phyloP scores from a whole-genome alignment of 2,888 invertebrate genomes.

The Ochropleura leucogaster region DNA sequence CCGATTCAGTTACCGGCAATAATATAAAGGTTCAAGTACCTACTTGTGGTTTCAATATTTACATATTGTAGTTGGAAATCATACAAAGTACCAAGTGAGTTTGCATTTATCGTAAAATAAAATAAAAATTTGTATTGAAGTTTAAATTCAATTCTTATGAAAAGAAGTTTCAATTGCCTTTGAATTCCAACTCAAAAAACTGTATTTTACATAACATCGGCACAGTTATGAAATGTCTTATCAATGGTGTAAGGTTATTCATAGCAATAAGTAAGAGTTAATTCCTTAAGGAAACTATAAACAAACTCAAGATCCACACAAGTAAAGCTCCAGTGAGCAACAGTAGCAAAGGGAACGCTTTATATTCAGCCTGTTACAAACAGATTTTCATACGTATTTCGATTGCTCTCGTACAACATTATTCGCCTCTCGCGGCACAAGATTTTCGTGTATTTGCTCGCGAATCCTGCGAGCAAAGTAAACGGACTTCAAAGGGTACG shows the following conservation, averaged over 20 bases:
- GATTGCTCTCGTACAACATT: constrained; percentile 47
- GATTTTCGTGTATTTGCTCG: constrained; percentile 53
- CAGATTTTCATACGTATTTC: constrained; percentile 44
- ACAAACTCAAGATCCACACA: background rate
- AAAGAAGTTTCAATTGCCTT: background rate
- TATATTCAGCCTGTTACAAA: constrained; percentile 15
- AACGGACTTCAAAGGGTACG: constrained; percentile 54
- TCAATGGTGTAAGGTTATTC: background rate
- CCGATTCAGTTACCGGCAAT: constrained; percentile 35
- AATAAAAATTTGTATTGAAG: background rate
- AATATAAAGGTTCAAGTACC: constrained; percentile 4
- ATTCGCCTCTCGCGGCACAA: constrained; percentile 38
- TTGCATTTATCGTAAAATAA: background rate
- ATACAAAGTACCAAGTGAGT: background rate
- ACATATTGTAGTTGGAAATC: background rate
- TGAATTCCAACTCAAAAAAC: background rate
- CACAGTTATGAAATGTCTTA: background rate
- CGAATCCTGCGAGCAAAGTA: constrained; percentile 29
- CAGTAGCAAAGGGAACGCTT: constrained; percentile 31
- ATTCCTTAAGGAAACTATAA: background rate
- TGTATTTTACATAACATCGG: background rate
- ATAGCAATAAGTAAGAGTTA: background rate
- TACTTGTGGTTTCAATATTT: background rate
- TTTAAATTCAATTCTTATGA: background rate
- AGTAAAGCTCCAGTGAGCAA: background rate